A percentile compares a stretch with the other conserved stretches of the same genome.
These are phyloP conservation scores for Petrophora chlorosata DNA, from an alignment of 2,888 invertebrate genomes.

Conservation along the genomic window DNA sequence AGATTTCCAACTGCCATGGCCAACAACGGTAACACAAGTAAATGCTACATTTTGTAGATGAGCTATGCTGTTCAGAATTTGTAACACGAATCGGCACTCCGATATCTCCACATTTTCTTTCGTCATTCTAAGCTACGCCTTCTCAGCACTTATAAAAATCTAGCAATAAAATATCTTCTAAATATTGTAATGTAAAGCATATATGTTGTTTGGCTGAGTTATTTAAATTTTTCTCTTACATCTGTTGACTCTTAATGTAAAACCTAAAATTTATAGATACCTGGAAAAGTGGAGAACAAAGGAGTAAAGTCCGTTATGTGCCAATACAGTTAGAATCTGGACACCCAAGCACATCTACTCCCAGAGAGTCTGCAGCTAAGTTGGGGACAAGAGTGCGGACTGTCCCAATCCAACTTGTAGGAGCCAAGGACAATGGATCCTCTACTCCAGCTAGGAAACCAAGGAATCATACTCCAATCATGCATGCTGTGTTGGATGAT, in stretches of 20 bases:
- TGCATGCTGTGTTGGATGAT: constrained; percentile 63
- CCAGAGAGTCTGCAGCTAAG: constrained; percentile 51
- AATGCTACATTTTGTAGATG: too few relatives aligned
- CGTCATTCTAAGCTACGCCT: too few relatives aligned
- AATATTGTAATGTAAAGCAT: too few relatives aligned
- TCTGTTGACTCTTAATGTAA: background rate
- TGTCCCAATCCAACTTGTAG: constrained; percentile 61
- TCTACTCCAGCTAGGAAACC: constrained; percentile 58
- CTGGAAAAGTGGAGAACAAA: constrained; percentile 47
- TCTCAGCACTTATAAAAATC: too few relatives aligned
- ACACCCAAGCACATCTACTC: constrained; percentile 76
- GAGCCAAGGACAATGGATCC: constrained; percentile 53
- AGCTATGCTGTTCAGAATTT: too few relatives aligned
- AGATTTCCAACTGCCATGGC: constrained; percentile 66
- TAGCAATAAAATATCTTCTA: too few relatives aligned
- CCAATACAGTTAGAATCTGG: constrained; percentile 69
- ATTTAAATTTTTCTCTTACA: too few relatives aligned
- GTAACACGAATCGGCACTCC: too few relatives aligned
- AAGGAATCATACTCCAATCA: constrained; percentile 59
- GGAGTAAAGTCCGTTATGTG: constrained; percentile 62
- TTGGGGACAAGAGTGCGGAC: constrained; percentile 43
- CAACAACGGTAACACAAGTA: constrained; percentile 55
- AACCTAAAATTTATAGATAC: constrained; percentile 43
- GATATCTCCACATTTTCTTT: too few relatives aligned
- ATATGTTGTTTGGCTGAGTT: too few relatives aligned